Evolutionary conservation across 1,140 invertebrate species (phyloP).

Genomic region (Telenomus remus): DNA sequence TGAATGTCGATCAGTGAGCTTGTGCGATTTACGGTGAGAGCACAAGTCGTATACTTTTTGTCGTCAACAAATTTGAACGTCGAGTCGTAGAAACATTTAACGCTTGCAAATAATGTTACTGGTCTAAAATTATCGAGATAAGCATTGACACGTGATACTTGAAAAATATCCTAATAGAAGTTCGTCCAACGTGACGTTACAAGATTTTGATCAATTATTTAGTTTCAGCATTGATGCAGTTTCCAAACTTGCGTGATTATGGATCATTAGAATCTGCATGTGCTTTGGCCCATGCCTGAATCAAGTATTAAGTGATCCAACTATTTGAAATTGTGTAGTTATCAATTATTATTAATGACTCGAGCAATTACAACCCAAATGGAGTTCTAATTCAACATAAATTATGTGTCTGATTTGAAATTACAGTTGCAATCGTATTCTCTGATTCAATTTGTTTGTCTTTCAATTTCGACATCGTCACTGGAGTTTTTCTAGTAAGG

Average conservation of each 20-base stretch:
- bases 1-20: constrained; percentile 27
- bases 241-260: constrained; percentile 2
- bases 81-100: constrained; percentile 19
- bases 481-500: neutral
- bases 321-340: constrained; percentile 21
- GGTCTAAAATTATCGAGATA: constrained; percentile 18
- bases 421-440: constrained; percentile 22
- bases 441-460: constrained; percentile 4
- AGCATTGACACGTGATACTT: neutral
- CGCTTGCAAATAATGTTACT: constrained; percentile 14
- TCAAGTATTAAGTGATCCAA: constrained; percentile 25
- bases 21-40: constrained; percentile 21
- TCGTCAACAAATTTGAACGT: neutral
- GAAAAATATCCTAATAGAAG: constrained; percentile 12
- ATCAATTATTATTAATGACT: constrained; percentile 22
- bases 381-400: constrained; percentile 25
- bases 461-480: neutral
- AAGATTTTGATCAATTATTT: neutral
- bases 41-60: constrained; percentile 33
- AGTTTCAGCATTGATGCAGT: neutral
- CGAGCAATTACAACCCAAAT: constrained; percentile 27
- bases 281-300: neutral
- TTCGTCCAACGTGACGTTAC: neutral
- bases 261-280: constrained; percentile 12
- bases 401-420: constrained; percentile 21